phyloP scores from a whole-genome alignment of 2,888 invertebrate species.

The Epinotia nisella region DNA sequence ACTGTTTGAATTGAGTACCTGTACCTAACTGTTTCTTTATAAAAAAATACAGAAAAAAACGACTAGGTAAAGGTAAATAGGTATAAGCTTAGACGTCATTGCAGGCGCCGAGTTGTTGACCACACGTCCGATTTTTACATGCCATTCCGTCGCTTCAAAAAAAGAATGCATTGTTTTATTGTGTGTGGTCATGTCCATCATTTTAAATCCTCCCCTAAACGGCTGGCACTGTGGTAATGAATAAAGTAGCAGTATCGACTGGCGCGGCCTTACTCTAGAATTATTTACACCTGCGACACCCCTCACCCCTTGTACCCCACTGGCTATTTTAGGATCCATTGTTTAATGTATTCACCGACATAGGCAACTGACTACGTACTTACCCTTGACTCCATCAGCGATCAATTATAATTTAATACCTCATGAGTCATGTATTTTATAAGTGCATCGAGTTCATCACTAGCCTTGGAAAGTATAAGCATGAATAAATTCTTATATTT shows the following conservation, averaged over 20 bases:
- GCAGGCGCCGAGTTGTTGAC: background rate
- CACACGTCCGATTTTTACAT: background rate
- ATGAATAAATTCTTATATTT: too few relatives aligned
- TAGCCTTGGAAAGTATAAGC: background rate
- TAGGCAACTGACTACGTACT: constrained; percentile 4
- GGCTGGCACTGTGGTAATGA: constrained; percentile 74
- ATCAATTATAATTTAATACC: constrained; percentile 20
- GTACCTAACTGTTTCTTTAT: too few relatives aligned
- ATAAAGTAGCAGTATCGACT: constrained; percentile 82
- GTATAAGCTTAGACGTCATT: constrained; percentile 1
- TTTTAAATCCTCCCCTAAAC: constrained; percentile 64
- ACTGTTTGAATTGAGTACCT: background rate
- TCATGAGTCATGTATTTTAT: constrained; percentile 19
- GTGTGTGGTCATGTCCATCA: constrained; percentile 60
- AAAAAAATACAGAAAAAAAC: background rate
- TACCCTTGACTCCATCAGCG: constrained; percentile 27
- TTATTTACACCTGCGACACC: constrained; percentile 76
- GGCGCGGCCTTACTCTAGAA: constrained; percentile 70
- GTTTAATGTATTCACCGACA: constrained; percentile 34
- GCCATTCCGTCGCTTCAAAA: background rate
- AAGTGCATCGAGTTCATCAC: constrained; percentile 12
- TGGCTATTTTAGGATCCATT: constrained; percentile 65
- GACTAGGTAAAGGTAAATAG: background rate
- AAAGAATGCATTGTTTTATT: constrained; percentile 26
- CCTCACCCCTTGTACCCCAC: constrained; percentile 49